Evolutionary conservation across 2,888 invertebrate genomes (phyloP), one percentile per base, ranked within the genome.

Genomic region (Chloroclysta siterata): DNA sequence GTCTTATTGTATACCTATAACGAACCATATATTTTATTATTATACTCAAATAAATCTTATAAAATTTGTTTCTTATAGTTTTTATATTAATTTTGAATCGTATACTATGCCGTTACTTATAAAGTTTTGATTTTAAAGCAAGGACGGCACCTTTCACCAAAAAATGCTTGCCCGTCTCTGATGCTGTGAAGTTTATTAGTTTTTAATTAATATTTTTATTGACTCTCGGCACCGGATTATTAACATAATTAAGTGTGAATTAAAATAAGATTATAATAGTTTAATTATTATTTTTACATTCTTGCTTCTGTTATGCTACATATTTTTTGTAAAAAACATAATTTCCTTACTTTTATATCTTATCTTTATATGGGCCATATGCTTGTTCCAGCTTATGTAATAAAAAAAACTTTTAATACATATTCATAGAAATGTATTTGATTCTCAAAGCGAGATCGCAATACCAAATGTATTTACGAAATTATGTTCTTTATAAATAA

Each of bases 111-210:
- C 11, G 36, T 39, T 39, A 11, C 36, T 10, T 42, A 5, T 42
- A 14, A 14, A 42, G 1, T 11, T 10, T 17, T 17, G 46, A 46
- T 15, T 46, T 46, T 17, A 0, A 42, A 42, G 1, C 10, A 50
- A 39, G 53, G 58, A 60, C 66, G 66, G 52, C 66, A 63, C 64
- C 56, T 22, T 47, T 41, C 29, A 58, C 51, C 60, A 56, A 47
- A 48, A 51, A 58, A 53, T 63, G 63, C 66, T 71, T 69, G 71
- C 71, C 71, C 66, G 48, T 61, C 63, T 63, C 56, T 57, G 39
- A 71, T 68, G 71, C 71, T 71, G 71, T 69, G 71, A 71, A 63
- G 39, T 57, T 53, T 41, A 39, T 44, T 57, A 53, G 53, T 57
- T 53, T 41, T 33, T 48, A 62, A 48, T 28, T 48, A n/a, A 54